A percentile compares a stretch with the other conserved stretches of the same genome.
These are phyloP conservation scores for Rhopalosiphum maidis DNA, from an alignment of 1,140 invertebrate species.

Conservation along the genomic window DNA sequence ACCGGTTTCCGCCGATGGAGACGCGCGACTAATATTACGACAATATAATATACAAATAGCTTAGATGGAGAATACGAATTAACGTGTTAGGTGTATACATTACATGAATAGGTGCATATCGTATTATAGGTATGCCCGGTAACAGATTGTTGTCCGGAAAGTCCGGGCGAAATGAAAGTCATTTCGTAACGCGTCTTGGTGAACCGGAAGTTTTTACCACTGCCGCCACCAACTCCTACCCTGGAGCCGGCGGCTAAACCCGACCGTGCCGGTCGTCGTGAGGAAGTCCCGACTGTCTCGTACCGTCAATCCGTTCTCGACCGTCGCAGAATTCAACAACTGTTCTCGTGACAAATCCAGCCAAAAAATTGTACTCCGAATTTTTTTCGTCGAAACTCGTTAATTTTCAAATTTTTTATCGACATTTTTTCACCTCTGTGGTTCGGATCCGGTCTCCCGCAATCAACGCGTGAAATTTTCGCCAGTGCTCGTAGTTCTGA, in stretches of 20 bases:
- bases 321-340: background rate
- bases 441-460: background rate
- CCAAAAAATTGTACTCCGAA: background rate
- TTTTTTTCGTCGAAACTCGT: background rate
- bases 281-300: background rate
- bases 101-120: background rate
- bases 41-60: background rate
- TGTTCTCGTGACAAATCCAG: background rate
- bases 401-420: background rate
- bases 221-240: background rate
- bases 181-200: background rate
- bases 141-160: background rate
- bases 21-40: background rate
- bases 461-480: background rate
- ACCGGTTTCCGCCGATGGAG: background rate
- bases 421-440: background rate
- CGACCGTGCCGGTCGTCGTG: background rate
- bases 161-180: slow-evolving; percentile 29
- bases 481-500: background rate
- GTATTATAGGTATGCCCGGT: background rate
- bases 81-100: background rate
- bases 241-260: background rate
- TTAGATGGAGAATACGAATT: background rate
- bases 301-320: background rate
- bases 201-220: slow-evolving; percentile 12